Evolutionary conservation across 2,888 invertebrate species (phyloP).

Genomic region (Drosophila leonis): DNA sequence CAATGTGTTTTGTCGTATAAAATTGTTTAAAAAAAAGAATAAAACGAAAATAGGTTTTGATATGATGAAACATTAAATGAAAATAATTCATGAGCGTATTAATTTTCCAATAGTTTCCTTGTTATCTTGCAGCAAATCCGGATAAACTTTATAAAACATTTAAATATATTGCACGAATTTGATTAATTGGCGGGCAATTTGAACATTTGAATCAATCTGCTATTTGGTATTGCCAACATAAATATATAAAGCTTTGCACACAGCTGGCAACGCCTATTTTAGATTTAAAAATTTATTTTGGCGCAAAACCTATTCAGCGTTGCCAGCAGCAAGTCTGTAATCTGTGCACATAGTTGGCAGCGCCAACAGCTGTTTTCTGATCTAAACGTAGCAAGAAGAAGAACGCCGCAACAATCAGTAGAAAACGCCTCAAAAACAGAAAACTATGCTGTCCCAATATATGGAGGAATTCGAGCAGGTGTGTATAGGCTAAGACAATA

Average conservation of each 20-base stretch:
- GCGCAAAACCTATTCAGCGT: not conserved
- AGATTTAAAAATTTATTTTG: not conserved
- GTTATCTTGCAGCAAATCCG: accelerated
- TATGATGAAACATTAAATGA: slow-evolving; percentile 61
- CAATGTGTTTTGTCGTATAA: slow-evolving; percentile 67
- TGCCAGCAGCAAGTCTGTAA: slow-evolving; percentile 1
- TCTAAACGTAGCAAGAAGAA: slow-evolving; percentile 22
- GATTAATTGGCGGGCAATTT: not conserved
- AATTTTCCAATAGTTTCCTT: slow-evolving; percentile 40
- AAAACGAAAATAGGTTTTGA: slow-evolving; percentile 65
- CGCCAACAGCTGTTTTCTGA: slow-evolving; percentile 33
- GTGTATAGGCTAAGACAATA: slow-evolving; percentile 33
- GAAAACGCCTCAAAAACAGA: slow-evolving; percentile 59
- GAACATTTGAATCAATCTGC: slow-evolving; percentile 11
- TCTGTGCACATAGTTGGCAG: slow-evolving; percentile 29
- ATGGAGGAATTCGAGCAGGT: slow-evolving; percentile 95
- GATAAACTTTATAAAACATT: not conserved
- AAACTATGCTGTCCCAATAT: slow-evolving; percentile 92
- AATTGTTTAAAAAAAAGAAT: slow-evolving; percentile 62
- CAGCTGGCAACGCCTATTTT: not conserved
- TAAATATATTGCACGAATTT: not conserved
- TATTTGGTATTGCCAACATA: not conserved
- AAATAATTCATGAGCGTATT: slow-evolving; percentile 46
- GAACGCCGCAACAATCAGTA: slow-evolving; percentile 19
- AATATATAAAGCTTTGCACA: not conserved